These are phyloP conservation scores for Scatophagus argus DNA, from an alignment of 2,113 vertebrate genomes.

Conservation along the genomic window DNA sequence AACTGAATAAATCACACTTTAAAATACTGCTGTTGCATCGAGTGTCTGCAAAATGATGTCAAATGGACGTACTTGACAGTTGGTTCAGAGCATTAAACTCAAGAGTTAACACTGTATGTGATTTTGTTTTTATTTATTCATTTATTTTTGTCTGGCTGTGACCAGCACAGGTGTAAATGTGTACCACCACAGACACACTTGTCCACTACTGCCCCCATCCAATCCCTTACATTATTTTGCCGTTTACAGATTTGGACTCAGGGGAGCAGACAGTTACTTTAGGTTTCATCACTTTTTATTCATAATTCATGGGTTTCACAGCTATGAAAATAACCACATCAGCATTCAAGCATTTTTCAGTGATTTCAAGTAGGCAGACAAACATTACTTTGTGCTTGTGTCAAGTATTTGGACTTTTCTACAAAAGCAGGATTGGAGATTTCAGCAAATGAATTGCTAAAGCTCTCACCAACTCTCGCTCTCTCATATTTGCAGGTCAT, in stretches of 20 bases:
- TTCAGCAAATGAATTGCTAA: conserved; percentile 47
- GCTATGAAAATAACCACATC: conserved; percentile 69
- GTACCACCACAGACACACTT: conserved; percentile 34
- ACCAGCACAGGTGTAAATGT: conserved; percentile 37
- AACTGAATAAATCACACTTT: conserved; percentile 23
- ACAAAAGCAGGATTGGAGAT: conserved; percentile 42
- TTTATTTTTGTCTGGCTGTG: conserved; percentile 10
- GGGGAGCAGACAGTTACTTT: conserved; percentile 66
- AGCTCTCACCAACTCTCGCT: conserved; percentile 31
- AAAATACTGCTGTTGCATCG: conserved; percentile 20
- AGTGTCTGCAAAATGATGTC: conserved; percentile 35
- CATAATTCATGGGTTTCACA: conserved; percentile 69
- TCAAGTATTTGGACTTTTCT: conserved; percentile 63
- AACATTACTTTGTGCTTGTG: conserved; percentile 72
- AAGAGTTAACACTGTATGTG: conserved; percentile 25
- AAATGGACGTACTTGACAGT: conserved; percentile 39
- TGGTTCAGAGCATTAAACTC: conserved; percentile 26
- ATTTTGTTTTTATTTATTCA: background rate
- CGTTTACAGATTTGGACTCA: conserved; percentile 43
- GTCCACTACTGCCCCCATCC: conserved; percentile 32
- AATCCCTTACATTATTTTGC: conserved; percentile 46
- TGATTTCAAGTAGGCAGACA: conserved; percentile 58
- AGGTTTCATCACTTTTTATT: conserved; percentile 77
- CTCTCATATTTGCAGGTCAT: conserved; percentile 41
- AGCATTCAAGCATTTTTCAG: conserved; percentile 67